These are phyloP conservation scores for Eubasilissa splendida DNA, from an alignment of 2,888 invertebrate species.

Conservation along the genomic window DNA sequence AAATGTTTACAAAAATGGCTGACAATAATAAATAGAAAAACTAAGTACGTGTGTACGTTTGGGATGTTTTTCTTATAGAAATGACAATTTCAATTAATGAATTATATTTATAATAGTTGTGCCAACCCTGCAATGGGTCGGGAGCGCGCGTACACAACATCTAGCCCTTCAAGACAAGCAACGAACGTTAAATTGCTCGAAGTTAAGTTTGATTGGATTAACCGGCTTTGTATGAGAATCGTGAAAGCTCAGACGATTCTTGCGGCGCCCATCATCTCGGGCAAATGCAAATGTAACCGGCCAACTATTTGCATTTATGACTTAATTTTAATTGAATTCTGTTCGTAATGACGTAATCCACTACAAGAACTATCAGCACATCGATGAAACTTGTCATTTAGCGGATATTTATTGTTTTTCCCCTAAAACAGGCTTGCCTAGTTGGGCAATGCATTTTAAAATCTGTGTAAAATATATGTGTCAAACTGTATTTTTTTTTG, in stretches of 20 bases:
- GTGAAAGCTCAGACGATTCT: slow-evolving; percentile 39
- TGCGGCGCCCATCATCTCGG: slow-evolving; percentile 30
- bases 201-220: slow-evolving; percentile 57
- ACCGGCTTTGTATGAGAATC: slow-evolving; percentile 36
- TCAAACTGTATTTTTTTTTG: too few species aligned
- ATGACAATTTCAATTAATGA: too few species aligned
- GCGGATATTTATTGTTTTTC: background rate
- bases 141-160: slow-evolving; percentile 5
- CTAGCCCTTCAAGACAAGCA: slow-evolving; percentile 13
- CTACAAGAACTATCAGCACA: too few species aligned
- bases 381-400: too few species aligned
- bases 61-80: too few species aligned
- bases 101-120: too few species aligned
- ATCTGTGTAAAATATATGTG: too few species aligned
- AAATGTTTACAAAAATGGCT: too few species aligned
- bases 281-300: slow-evolving; percentile 42
- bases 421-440: too few species aligned
- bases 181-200: slow-evolving; percentile 50
- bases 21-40: too few species aligned
- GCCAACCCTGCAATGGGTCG: slow-evolving; percentile 2
- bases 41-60: too few species aligned
- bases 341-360: background rate
- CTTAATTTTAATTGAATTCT: slow-evolving; percentile 22
- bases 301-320: slow-evolving; percentile 43
- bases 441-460: too few species aligned